phyloP scores from a whole-genome alignment of 2,888 invertebrate species.

The Lepidochitona cinerea region DNA sequence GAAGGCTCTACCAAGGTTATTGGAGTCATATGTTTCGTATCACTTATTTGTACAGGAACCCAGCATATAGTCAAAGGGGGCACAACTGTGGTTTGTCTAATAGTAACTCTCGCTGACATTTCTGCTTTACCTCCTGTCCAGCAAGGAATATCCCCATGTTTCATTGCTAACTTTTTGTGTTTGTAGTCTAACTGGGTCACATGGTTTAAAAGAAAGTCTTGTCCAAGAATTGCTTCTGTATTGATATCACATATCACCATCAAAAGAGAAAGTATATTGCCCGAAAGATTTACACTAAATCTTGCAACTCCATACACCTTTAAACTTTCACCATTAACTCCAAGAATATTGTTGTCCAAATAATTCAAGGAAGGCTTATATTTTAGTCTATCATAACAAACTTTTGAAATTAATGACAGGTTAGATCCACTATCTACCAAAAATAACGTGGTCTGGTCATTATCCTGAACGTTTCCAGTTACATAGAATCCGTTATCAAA shows the following conservation, averaged over 20 bases:
- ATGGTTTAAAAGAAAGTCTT: constrained; percentile 3
- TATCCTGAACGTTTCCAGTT: too few species aligned
- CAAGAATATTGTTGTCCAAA: neutral
- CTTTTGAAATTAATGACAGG: too few species aligned
- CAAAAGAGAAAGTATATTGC: neutral
- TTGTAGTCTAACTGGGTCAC: neutral
- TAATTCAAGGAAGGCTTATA: too few species aligned
- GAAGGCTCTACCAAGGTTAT: too few species aligned
- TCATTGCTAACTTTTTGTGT: neutral
- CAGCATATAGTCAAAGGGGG: neutral
- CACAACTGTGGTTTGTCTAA: neutral
- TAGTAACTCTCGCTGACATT: neutral
- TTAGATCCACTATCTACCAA: too few species aligned
- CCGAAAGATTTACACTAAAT: neutral
- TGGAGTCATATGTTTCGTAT: neutral
- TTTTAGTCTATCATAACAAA: too few species aligned
- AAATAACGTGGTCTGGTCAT: too few species aligned
- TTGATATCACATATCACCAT: neutral
- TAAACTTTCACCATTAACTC: neutral
- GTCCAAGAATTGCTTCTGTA: constrained; percentile 3
- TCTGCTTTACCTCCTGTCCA: constrained; percentile 8
- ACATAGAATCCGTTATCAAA: too few species aligned
- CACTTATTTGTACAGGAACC: neutral
- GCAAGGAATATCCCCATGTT: neutral
- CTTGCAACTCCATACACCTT: neutral